A percentile compares a stretch with the other conserved stretches of the same genome.
phyloP scores from a whole-genome alignment of 2,888 invertebrate species.

The Anarsia innoxiella region DNA sequence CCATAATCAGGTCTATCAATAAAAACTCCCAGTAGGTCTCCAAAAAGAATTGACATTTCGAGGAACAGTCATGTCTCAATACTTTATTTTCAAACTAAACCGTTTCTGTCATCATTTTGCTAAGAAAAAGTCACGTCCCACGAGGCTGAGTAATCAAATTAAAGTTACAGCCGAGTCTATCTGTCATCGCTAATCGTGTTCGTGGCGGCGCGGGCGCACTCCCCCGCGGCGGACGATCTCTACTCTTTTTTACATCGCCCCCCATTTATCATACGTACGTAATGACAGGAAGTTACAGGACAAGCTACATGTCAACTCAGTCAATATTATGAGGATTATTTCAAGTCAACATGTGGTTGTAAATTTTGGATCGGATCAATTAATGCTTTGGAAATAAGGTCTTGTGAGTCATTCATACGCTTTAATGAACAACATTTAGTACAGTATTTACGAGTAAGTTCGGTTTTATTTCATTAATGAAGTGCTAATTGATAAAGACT shows the following conservation, averaged over 20 bases:
- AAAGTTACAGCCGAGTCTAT: constrained; percentile 46
- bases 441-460: too few species aligned
- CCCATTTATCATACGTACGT: constrained; percentile 19
- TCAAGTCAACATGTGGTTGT: constrained; percentile 8
- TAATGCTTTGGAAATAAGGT: too few species aligned
- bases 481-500: too few species aligned
- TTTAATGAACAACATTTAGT: too few species aligned
- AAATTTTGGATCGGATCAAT: too few species aligned
- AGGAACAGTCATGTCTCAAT: too few species aligned
- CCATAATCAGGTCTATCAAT: too few species aligned
- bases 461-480: too few species aligned
- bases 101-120: constrained; percentile 6
- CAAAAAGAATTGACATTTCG: too few species aligned
- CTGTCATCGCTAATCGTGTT: constrained; percentile 44
- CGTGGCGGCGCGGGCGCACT: constrained; percentile 11
- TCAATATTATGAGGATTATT: constrained; percentile 7
- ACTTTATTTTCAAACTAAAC: too few species aligned
- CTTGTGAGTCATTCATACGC: too few species aligned
- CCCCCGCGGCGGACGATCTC: constrained; percentile 26
- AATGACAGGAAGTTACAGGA: constrained; percentile 34
- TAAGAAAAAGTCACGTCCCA: constrained; percentile 13
- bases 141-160: constrained; percentile 44
- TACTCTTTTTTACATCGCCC: constrained; percentile 5
- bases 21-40: too few species aligned
- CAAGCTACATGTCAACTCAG: constrained; percentile 5